Evolutionary conservation across 1,140 invertebrate species (phyloP).

Genomic region (Sitobion miscanthi): DNA sequence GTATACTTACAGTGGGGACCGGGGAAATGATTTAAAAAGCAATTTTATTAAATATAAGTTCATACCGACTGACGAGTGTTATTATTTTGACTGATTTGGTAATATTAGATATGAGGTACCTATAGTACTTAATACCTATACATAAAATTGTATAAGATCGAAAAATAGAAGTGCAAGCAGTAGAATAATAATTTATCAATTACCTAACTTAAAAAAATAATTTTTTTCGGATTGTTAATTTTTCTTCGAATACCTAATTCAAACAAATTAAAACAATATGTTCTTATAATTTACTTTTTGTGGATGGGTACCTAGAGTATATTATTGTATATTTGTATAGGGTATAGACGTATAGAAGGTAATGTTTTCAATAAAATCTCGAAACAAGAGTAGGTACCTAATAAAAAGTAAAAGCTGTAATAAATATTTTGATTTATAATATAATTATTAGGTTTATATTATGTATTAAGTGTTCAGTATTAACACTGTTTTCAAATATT

Average conservation of each 20-base stretch:
- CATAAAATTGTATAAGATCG: neutral
- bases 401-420: neutral
- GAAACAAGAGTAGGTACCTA: no score
- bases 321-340: neutral
- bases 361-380: no score
- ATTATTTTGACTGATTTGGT: neutral
- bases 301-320: no score
- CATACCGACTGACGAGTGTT: neutral
- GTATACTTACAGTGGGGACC: neutral
- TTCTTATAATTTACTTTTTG: neutral
- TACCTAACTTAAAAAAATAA: neutral
- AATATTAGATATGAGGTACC: neutral
- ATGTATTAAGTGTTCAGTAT: neutral
- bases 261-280: neutral
- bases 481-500: neutral
- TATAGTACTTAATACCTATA: neutral
- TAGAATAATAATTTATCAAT: neutral
- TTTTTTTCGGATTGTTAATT: neutral
- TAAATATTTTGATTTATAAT: neutral
- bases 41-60: no score
- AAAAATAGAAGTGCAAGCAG: neutral
- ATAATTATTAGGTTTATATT: no score
- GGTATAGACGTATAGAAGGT: neutral
- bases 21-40: no score
- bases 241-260: neutral